Evolutionary conservation across 2,113 vertebrate species (phyloP).

Genomic region (Archilochus colubris): DNA sequence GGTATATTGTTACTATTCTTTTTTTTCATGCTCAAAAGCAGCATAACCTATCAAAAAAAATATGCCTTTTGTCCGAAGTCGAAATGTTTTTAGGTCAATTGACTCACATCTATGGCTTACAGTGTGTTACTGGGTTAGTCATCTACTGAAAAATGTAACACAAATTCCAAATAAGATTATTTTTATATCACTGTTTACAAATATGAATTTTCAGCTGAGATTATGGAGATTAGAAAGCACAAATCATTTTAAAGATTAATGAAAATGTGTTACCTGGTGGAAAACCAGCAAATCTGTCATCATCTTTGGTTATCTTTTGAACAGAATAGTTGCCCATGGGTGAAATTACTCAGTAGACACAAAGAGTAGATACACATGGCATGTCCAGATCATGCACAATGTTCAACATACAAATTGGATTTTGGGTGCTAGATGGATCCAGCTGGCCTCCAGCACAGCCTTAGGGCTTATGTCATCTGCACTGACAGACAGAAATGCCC

Average conservation of each 20-base stretch:
- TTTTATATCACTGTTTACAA: slow-evolving; percentile 42
- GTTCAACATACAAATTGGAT: neutral
- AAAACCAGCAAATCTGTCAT: slow-evolving; percentile 34
- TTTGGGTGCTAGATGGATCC: neutral
- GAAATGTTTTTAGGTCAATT: slow-evolving; percentile 35
- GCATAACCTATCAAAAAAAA: neutral
- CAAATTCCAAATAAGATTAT: slow-evolving; percentile 45
- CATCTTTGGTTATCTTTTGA: slow-evolving; percentile 21
- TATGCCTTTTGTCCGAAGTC: neutral
- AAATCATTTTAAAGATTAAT: neutral
- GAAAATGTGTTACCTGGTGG: slow-evolving; percentile 17
- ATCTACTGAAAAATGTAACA: slow-evolving; percentile 19
- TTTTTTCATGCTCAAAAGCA: neutral
- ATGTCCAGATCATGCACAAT: neutral
- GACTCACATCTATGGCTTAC: slow-evolving; percentile 18
- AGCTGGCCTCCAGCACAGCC: neutral
- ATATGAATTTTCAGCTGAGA: slow-evolving; percentile 20
- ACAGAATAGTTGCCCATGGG: slow-evolving; percentile 27
- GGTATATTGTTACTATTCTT: neutral
- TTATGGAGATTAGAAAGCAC: slow-evolving; percentile 21
- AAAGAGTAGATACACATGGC: neutral
- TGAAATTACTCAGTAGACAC: slow-evolving; percentile 33
- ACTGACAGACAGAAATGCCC: neutral
- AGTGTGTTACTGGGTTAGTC: slow-evolving; percentile 32
- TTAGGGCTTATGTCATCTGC: neutral